Evolutionary conservation across 2,113 vertebrate genomes (phyloP), one percentile per base, ranked within the genome.

Genomic region (Anolis carolinensis): DNA sequence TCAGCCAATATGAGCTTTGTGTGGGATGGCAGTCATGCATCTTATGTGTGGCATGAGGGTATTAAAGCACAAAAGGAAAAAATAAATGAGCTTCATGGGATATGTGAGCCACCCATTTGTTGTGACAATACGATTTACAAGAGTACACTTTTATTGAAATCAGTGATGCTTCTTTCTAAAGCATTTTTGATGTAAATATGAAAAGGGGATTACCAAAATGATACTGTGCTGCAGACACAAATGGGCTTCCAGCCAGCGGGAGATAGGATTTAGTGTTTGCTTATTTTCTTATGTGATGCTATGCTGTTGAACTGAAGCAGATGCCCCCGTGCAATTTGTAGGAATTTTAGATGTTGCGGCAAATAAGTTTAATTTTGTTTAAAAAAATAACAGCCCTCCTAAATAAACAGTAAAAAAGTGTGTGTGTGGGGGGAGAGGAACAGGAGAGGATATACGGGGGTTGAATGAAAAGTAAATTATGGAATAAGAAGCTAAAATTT

Each of bases 121-220:
- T 88, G 89, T 0, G 1, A 76, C 88, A 76, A 18, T 85, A 85
- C 75, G 81, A 92, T 91, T 94, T 91, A 86, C 82, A 90, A 67
- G 65, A 27, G 81, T 86, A 90, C 83, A 75, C 80, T 89, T 90
- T 85, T 85, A 87, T 90, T 90, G 91, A 90, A 92, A 80, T 81
- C 89, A 81, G 62, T 30, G 76, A 13, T 55, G 74, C 79, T 93
- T 89, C 82, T 82, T 91, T 88, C 88, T 86, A 91, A 93, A 93
- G 79, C n/a, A 7, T 86, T 90, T 59, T 76, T 89, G 82, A 91
- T 44, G 1, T 23, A 87, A 90, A 90, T 87, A 87, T 86, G 74
- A 34, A 65, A 71, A 62, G 91, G 84, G 71, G 79, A 44, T 68
- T 67, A 81, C 50, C 84, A 89, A 88, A 74, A 67, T 5, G 82